These are phyloP conservation scores for Phoebastria nigripes DNA, from an alignment of 2,797 vertebrate species.

Conservation along the genomic window DNA sequence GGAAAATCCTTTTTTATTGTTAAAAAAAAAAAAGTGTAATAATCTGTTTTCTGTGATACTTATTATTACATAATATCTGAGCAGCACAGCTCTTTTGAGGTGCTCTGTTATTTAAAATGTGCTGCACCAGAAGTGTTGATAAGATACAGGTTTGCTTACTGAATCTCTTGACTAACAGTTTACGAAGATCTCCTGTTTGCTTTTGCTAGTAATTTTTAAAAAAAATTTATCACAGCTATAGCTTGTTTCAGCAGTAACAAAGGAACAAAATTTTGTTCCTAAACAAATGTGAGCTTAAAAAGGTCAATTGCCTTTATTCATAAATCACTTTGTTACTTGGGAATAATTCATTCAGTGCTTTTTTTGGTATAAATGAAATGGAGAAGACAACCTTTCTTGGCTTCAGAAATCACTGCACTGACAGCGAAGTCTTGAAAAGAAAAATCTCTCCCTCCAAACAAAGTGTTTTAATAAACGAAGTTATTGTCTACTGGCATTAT, in stretches of 20 bases:
- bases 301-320: conserved; percentile 28
- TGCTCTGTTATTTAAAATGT: neutral
- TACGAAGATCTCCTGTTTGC: neutral
- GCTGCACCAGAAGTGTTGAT: neutral
- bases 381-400: conserved; percentile 32
- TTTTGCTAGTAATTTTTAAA: neutral
- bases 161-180: neutral
- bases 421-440: conserved; percentile 26
- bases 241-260: neutral
- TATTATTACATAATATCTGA: neutral
- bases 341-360: neutral
- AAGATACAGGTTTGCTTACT: neutral
- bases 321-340: conserved; percentile 14
- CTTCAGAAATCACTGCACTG: conserved; percentile 7
- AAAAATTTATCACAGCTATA: neutral
- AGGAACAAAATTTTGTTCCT: neutral
- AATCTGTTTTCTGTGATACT: neutral
- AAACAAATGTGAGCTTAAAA: neutral
- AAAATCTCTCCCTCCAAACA: conserved; percentile 19
- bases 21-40: neutral
- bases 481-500: conserved; percentile 77
- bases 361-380: conserved; percentile 10
- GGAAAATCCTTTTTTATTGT: neutral
- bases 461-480: conserved; percentile 74
- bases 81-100: neutral